These are phyloP conservation scores for Melieria crassipennis DNA, from an alignment of 2,888 invertebrate species.

Conservation along the genomic window DNA sequence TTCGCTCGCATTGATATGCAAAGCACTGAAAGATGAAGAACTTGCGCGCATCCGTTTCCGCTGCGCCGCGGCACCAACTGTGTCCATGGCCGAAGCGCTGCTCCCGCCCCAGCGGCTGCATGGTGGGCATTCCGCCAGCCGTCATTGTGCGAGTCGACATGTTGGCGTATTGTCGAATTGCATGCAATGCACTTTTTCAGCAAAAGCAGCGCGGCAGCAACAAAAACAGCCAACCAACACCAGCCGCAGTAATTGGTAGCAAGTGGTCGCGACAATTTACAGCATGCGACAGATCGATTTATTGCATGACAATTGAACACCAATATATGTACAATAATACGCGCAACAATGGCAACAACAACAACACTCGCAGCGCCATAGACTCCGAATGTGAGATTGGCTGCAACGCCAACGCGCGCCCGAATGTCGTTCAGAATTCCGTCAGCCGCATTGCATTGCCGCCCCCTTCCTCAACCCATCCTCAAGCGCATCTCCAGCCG, in stretches of 20 bases:
- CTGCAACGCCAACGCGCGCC: slow-evolving; percentile 27
- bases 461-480: too few species aligned
- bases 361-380: slow-evolving; percentile 22
- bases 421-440: slow-evolving; percentile 52
- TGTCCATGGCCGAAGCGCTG: slow-evolving; percentile 22
- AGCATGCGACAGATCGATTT: slow-evolving; percentile 64
- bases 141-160: slow-evolving; percentile 40
- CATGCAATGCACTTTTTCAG: slow-evolving; percentile 61
- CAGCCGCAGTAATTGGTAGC: slow-evolving; percentile 24
- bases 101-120: slow-evolving; percentile 15
- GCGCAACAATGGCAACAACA: slow-evolving; percentile 29
- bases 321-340: slow-evolving; percentile 33
- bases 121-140: background rate
- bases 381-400: slow-evolving; percentile 36
- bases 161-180: slow-evolving; percentile 59
- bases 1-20: slow-evolving; percentile 59
- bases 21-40: slow-evolving; percentile 49
- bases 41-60: slow-evolving; percentile 47
- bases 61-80: slow-evolving; percentile 26
- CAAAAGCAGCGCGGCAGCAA: slow-evolving; percentile 8
- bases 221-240: background rate
- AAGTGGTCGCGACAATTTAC: slow-evolving; percentile 57
- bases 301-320: slow-evolving; percentile 63
- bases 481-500: too few species aligned
- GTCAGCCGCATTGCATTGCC: slow-evolving; percentile 39